Conservation (phyloP, 2,888 invertebrate species). For the Mesochorus sp. region DNA sequence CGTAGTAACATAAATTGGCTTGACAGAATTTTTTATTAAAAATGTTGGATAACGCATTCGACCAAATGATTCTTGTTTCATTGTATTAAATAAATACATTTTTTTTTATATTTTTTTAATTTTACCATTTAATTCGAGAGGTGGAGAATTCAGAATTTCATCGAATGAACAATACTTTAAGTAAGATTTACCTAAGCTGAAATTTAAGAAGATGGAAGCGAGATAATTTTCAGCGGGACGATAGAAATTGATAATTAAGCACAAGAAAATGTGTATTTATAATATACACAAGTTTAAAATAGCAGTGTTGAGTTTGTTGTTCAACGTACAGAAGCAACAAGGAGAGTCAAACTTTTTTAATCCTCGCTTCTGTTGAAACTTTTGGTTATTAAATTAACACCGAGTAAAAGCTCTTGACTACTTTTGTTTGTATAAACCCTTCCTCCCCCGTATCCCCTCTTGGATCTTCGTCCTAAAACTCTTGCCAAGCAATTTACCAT, state of each 20-base stretch:
- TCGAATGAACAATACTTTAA: too few species aligned
- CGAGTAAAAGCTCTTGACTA: slow-evolving; percentile 26
- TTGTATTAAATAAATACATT: too few species aligned
- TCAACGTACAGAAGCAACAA: neutral
- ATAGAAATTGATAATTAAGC: neutral
- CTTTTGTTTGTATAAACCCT: neutral
- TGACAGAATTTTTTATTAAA: too few species aligned
- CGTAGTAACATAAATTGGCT: neutral
- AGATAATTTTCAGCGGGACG: too few species aligned
- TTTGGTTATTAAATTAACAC: slow-evolving; percentile 47
- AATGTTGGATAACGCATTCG: too few species aligned
- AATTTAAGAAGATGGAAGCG: too few species aligned
- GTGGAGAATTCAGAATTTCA: too few species aligned
- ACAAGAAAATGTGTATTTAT: slow-evolving; percentile 5
- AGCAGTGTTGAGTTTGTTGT: neutral
- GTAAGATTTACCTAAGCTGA: too few species aligned
- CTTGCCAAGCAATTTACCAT: neutral
- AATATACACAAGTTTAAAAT: neutral
- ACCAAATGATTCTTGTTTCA: too few species aligned
- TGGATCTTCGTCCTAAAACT: neutral
- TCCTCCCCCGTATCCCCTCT: neutral
- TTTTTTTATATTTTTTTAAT: too few species aligned
- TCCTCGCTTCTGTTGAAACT: slow-evolving; percentile 34
- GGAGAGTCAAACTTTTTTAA: slow-evolving; percentile 36
- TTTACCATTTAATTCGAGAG: too few species aligned